These are phyloP conservation scores for Chelonoidis abingdonii DNA, from an alignment of 2,113 vertebrate species.

Conservation along the genomic window DNA sequence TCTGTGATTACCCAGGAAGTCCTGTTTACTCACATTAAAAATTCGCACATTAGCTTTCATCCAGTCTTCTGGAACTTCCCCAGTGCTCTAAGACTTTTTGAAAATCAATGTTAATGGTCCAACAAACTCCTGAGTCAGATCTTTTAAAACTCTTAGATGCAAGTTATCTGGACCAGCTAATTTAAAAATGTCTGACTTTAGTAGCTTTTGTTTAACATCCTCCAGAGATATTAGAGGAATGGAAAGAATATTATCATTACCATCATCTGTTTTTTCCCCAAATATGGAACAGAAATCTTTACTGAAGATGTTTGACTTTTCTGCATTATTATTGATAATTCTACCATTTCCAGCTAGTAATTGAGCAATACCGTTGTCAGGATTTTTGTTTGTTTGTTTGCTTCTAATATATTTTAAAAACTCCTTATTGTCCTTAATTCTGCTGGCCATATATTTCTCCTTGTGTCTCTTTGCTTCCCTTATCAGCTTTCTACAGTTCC, in stretches of 20 bases:
- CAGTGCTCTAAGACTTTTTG: not conserved
- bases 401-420: not conserved
- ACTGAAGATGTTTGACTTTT: not conserved
- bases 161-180: not conserved
- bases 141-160: not conserved
- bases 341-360: not conserved
- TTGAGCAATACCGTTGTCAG: not conserved
- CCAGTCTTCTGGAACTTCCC: not conserved
- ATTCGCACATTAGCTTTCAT: not conserved
- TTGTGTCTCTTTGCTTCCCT: not conserved
- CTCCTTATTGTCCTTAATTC: not conserved
- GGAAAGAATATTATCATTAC: not conserved
- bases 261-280: not conserved
- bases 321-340: not conserved
- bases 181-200: not conserved
- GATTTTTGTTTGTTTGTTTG: not conserved
- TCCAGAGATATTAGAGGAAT: not conserved
- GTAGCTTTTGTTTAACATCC: not conserved
- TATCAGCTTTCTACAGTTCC: not conserved
- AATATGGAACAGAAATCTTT: not conserved
- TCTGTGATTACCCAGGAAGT: not conserved
- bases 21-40: not conserved
- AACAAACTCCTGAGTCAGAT: not conserved
- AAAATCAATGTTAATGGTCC: not conserved
- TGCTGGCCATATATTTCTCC: not conserved